Evolutionary conservation across 92 coral and sea anemone genomes (phyloP).

Genomic region (Chrysogorgia sp.): DNA sequence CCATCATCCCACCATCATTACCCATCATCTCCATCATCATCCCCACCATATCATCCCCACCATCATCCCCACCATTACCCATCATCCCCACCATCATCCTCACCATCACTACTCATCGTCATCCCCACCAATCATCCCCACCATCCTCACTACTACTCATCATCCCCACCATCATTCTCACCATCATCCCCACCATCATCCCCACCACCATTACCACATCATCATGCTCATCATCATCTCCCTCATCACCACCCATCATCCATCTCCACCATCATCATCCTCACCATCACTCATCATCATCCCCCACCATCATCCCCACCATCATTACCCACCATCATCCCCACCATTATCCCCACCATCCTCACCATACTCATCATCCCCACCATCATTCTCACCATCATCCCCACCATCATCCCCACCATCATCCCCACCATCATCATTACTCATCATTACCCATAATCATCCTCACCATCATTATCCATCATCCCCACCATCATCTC

Average conservation of each 20-base stretch:
- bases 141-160: constrained; percentile 9
- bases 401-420: not conserved
- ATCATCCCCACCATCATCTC: constrained; percentile 30
- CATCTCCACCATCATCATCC: constrained; percentile 20
- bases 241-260: not conserved
- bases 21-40: constrained; percentile 20
- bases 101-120: too few relatives aligned
- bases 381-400: too few relatives aligned
- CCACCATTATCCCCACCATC: not conserved
- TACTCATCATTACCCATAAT: not conserved
- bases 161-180: constrained; percentile 3
- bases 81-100: constrained; percentile 8
- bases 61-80: too few relatives aligned
- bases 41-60: too few relatives aligned
- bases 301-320: not conserved
- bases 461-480: not conserved
- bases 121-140: constrained; percentile 26
- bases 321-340: not conserved
- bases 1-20: constrained; percentile 23
- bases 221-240: constrained; percentile 19
- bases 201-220: constrained; percentile 3
- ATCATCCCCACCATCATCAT: not conserved
- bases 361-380: not conserved
- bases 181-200: constrained; percentile 21
- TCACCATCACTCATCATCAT: constrained; percentile 7